Evolutionary conservation across 2,797 vertebrate species (phyloP).

Genomic region (Spinus pinus): DNA sequence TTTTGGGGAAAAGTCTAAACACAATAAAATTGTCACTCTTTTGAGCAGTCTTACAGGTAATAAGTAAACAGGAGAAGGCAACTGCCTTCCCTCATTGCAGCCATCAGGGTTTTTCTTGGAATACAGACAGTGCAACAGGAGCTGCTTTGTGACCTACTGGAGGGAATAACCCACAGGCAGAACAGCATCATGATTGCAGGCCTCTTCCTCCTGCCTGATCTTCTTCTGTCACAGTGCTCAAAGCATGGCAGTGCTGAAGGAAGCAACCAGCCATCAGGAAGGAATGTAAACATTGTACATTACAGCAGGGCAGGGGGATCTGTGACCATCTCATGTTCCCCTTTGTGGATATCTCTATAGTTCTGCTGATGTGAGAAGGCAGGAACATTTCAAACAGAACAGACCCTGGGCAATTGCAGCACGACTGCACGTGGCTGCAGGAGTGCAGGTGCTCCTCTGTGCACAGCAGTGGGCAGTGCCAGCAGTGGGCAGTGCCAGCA

Average conservation of each 20-base stretch:
- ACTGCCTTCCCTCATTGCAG: neutral
- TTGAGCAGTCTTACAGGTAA: neutral
- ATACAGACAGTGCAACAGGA: constrained; percentile 1
- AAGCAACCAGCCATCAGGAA: constrained; percentile 10
- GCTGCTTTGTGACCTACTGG: constrained; percentile 36
- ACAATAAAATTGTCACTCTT: neutral
- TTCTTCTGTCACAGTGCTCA: constrained; percentile 58
- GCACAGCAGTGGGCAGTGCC: neutral
- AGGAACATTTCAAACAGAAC: neutral
- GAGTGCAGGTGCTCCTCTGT: neutral
- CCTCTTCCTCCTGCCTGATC: constrained; percentile 62
- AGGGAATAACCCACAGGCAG: constrained; percentile 11
- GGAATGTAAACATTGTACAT: constrained; percentile 34
- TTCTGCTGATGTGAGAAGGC: neutral
- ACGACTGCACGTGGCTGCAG: neutral
- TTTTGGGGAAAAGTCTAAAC: neutral
- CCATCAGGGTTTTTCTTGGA: constrained; percentile 8
- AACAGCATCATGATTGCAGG: constrained; percentile 56
- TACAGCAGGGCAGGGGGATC: neutral
- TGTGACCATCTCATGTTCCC: neutral
- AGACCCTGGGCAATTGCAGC: neutral
- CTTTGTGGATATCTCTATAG: constrained; percentile 46
- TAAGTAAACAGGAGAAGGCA: neutral
- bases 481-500: neutral
- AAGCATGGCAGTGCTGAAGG: constrained; percentile 33